Conservation (phyloP, 2,113 vertebrate genomes). For the Fregata magnificens region DNA sequence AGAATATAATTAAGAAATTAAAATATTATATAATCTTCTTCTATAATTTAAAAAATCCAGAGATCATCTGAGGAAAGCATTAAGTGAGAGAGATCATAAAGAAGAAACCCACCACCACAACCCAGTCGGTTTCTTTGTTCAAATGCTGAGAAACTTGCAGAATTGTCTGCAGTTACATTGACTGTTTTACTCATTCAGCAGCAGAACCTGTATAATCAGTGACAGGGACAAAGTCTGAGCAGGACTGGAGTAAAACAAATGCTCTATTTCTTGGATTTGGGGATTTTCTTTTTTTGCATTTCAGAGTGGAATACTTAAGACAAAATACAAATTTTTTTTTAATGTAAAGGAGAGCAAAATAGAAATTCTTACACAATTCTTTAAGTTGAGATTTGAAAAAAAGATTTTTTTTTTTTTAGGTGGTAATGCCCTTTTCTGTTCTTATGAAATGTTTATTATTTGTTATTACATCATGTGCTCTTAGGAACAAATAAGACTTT, state of each 20-base stretch:
- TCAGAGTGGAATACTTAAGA: neutral
- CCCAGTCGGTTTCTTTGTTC: neutral
- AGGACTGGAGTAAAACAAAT: neutral
- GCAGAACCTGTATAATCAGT: neutral
- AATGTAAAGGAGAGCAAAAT: neutral
- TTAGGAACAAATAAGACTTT: neutral
- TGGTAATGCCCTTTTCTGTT: neutral
- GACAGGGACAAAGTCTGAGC: neutral
- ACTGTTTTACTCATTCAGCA: neutral
- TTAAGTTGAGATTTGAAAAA: neutral
- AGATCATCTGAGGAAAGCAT: neutral
- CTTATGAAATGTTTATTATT: neutral
- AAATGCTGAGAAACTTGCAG: neutral
- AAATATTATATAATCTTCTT: neutral
- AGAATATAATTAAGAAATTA: neutral
- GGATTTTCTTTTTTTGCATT: neutral
- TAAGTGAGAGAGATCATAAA: neutral
- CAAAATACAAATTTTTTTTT: neutral
- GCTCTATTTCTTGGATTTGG: neutral
- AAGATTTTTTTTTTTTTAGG: neutral
- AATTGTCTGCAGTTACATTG: neutral
- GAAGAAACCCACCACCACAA: rapidly evolving
- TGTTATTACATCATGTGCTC: neutral
- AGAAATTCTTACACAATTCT: neutral
- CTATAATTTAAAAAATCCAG: neutral